Evolutionary conservation across 2,113 vertebrate genomes (phyloP).

Genomic region (Hyperopisus bebe): DNA sequence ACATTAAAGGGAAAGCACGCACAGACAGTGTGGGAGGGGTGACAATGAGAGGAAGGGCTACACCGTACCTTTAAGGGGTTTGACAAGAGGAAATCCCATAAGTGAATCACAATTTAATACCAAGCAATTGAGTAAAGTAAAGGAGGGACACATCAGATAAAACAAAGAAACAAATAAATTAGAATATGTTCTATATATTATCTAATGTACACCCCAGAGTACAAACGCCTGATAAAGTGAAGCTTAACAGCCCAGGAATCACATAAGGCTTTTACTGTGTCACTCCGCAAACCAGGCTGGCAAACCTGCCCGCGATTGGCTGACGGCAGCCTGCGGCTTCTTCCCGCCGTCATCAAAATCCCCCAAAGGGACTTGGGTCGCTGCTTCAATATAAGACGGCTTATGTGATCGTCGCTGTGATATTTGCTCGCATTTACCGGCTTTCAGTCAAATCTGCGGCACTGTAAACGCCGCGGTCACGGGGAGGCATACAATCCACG

Average conservation of each 20-base stretch:
- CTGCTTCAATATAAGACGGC: slow-evolving; percentile 7
- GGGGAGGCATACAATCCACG: not conserved
- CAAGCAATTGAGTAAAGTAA: not conserved
- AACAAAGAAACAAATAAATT: not conserved
- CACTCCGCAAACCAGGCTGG: not conserved
- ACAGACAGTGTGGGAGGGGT: not conserved
- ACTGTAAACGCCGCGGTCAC: not conserved
- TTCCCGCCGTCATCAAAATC: not conserved
- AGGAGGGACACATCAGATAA: not conserved
- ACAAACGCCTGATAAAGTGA: not conserved
- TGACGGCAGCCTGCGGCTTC: not conserved
- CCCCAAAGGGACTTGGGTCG: not conserved
- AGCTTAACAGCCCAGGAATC: not conserved
- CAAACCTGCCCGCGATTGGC: not conserved
- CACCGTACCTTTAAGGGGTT: not conserved
- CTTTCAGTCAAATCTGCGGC: slow-evolving; percentile 1
- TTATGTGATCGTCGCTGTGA: not conserved
- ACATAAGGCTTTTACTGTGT: not conserved
- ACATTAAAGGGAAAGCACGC: not conserved
- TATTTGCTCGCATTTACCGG: not conserved
- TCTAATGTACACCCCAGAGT: not conserved
- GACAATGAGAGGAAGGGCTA: not conserved
- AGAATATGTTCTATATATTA: not conserved
- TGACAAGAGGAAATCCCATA: not conserved
- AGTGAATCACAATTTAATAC: not conserved